phyloP scores from a whole-genome alignment of 2,113 vertebrate species.

The Indicator indicator region DNA sequence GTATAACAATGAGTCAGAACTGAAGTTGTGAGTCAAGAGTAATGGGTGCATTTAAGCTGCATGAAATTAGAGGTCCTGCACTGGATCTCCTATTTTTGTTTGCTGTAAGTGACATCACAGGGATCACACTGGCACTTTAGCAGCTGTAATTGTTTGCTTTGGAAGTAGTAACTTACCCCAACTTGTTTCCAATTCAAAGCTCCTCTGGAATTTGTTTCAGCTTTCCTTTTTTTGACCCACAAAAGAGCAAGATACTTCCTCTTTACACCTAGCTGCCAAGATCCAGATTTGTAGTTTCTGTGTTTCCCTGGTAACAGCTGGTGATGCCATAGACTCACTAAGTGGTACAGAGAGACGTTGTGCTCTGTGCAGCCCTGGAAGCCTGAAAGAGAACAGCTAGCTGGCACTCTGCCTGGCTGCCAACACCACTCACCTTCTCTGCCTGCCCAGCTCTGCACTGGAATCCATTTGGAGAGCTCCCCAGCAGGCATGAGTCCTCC shows the following conservation, averaged over 20 bases:
- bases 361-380: not conserved
- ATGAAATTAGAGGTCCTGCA: not conserved
- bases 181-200: not conserved
- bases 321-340: slow-evolving; percentile 14
- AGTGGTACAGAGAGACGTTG: not conserved
- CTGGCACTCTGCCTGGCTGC: not conserved
- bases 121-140: not conserved
- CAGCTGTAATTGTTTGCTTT: not conserved
- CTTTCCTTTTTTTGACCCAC: not conserved
- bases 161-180: not conserved
- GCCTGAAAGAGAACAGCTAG: not conserved
- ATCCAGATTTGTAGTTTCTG: slow-evolving; percentile 16
- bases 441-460: not conserved
- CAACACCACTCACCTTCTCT: not conserved
- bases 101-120: not conserved
- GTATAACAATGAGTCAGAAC: not conserved
- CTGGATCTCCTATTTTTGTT: not conserved
- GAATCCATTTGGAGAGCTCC: not conserved
- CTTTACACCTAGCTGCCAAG: slow-evolving; percentile 23
- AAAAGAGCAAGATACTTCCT: slow-evolving; percentile 30
- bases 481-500: not conserved
- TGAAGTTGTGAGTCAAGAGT: not conserved
- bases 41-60: not conserved
- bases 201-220: not conserved
- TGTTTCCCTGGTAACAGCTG: slow-evolving; percentile 56